phyloP scores from a whole-genome alignment of 1,140 invertebrate genomes.

The Pararge aegeria region DNA sequence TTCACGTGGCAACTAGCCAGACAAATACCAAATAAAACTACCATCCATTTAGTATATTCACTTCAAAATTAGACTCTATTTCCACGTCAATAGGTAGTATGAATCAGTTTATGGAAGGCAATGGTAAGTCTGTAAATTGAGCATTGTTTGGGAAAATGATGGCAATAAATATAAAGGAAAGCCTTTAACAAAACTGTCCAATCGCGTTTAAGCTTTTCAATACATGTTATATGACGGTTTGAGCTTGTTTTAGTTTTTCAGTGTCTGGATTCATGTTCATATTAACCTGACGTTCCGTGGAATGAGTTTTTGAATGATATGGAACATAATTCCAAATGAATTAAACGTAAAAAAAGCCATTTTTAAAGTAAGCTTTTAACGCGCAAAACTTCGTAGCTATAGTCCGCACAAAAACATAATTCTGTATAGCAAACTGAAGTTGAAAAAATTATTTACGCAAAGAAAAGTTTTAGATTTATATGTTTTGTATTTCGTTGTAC shows the following conservation, averaged over 20 bases:
- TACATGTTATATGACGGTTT: slow-evolving; percentile 37
- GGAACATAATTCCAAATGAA: not conserved
- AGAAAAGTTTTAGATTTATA: no score
- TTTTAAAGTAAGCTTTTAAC: not conserved
- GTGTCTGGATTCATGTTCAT: slow-evolving; percentile 19
- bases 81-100: slow-evolving; percentile 20
- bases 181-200: slow-evolving; percentile 61
- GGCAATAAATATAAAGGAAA: slow-evolving; percentile 67
- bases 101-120: slow-evolving; percentile 1
- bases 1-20: slow-evolving; percentile 57
- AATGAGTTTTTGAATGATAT: slow-evolving; percentile 12
- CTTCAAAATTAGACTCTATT: slow-evolving; percentile 34
- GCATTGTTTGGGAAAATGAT: slow-evolving; percentile 69
- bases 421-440: no score
- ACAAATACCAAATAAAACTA: slow-evolving; percentile 28
- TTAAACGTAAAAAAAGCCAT: not conserved
- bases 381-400: no score
- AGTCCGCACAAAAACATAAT: no score
- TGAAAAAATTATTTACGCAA: no score
- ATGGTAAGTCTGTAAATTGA: slow-evolving; percentile 35
- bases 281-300: slow-evolving; percentile 14
- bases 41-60: slow-evolving; percentile 1
- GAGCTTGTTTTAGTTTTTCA: slow-evolving; percentile 31
- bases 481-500: no score
- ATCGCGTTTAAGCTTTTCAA: slow-evolving; percentile 57